These are phyloP conservation scores for Micronycteris hirsuta DNA, from an alignment of 2,113 vertebrate genomes.

Conservation along the genomic window DNA sequence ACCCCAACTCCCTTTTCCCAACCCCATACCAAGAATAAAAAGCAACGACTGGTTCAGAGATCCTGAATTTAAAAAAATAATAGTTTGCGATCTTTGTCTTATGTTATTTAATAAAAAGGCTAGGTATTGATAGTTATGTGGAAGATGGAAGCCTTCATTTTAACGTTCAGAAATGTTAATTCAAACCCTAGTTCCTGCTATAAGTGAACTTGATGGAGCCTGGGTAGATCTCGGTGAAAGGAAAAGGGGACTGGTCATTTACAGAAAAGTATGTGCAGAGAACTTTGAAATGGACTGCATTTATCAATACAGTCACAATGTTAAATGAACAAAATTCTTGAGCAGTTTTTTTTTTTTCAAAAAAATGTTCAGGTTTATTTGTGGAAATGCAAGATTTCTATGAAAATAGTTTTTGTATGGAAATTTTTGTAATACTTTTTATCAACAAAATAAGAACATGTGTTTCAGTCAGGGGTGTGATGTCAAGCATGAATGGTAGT, in stretches of 20 bases:
- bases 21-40: background rate
- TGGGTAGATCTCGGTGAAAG: conserved; percentile 75
- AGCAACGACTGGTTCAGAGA: conserved; percentile 64
- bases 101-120: conserved; percentile 63
- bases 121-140: conserved; percentile 61
- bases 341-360: conserved; percentile 88
- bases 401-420: conserved; percentile 98
- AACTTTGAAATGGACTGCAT: conserved; percentile 84
- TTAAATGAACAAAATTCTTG: conserved; percentile 86
- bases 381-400: conserved; percentile 99
- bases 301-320: conserved; percentile 83
- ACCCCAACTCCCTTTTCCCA: background rate
- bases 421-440: conserved; percentile 99
- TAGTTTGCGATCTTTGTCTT: conserved; percentile 70
- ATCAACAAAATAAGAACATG: conserved; percentile 91
- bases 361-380: conserved; percentile 95
- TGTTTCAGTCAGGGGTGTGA: conserved; percentile 84
- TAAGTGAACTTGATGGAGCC: conserved; percentile 77
- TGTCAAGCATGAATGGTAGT: conserved; percentile 88
- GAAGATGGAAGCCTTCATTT: conserved; percentile 68
- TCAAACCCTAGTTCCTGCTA: conserved; percentile 72
- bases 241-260: conserved; percentile 72
- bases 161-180: conserved; percentile 64
- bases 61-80: conserved; percentile 70
- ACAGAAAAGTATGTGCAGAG: conserved; percentile 71